Percentiles rank a stretch among this genome's conserved stretches.
phyloP scores from a whole-genome alignment of 2,797 vertebrate genomes.

The Chelon auratus region DNA sequence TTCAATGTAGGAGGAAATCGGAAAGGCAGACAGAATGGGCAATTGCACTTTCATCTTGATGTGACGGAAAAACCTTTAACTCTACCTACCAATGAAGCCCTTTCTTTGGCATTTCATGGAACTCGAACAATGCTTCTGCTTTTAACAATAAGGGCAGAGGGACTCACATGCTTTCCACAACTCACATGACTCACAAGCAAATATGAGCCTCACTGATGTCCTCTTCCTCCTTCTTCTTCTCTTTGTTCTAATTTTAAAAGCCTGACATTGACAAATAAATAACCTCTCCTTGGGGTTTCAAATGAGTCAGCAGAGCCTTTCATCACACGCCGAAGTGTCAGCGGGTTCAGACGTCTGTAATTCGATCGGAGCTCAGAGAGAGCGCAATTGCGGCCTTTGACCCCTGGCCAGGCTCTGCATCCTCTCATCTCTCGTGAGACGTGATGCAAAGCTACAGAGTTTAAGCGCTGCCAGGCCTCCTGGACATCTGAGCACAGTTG shows the following conservation, averaged over 20 bases:
- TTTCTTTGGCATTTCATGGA: conserved; percentile 23
- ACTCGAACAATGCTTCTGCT: conserved; percentile 19
- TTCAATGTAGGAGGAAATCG: neutral
- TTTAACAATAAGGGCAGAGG: conserved; percentile 29
- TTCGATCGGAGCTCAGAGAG: conserved; percentile 64
- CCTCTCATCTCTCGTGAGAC: conserved; percentile 74
- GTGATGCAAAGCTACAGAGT: conserved; percentile 68
- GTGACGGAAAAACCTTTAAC: conserved; percentile 12
- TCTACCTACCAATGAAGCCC: conserved; percentile 10
- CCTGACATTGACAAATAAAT: conserved; percentile 80
- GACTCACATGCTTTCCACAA: conserved; percentile 47
- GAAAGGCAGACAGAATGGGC: too few relatives aligned
- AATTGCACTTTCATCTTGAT: neutral
- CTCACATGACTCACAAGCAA: conserved; percentile 65
- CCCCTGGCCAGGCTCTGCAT: conserved; percentile 68
- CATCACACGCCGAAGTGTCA: conserved; percentile 71
- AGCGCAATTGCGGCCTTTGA: conserved; percentile 64
- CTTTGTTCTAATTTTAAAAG: conserved; percentile 80
- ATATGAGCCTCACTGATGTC: conserved; percentile 54
- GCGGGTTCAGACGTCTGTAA: conserved; percentile 74
- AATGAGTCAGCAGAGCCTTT: conserved; percentile 77
- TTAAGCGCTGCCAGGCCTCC: conserved; percentile 70
- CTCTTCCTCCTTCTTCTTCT: conserved; percentile 65
- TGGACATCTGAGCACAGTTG: conserved; percentile 62
- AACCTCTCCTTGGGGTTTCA: conserved; percentile 69